Evolutionary conservation across 2,888 invertebrate species (phyloP), one percentile per base, ranked within the genome.

Genomic region (Tenthredo distinguenda): DNA sequence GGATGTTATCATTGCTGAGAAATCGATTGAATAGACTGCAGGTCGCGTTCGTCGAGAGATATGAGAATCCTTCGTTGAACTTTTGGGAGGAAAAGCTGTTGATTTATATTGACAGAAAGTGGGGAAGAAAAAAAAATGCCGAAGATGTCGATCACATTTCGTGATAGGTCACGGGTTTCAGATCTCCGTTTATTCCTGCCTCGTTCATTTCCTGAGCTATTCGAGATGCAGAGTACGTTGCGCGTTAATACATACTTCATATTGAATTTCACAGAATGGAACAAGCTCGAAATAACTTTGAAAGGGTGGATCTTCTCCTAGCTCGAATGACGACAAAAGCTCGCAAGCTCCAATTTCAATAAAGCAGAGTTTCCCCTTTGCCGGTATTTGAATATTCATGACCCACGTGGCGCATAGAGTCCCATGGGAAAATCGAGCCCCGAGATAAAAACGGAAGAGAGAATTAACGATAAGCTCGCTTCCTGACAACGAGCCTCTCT

Each of bases 101-200:
- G 72, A 43, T 74, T 74, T 74, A 74, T 74, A 74, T 74, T 43
- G 21, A 2, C 71, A 34, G n/a, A 21, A 37, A 50, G 31, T 9
- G 37, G n/a, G n/a, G 21, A 26, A 47, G 4, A 10, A n/a, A 74
- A 43, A n/a, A 74, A 43, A 43, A 47, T 43, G 26, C 15, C 21
- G 55, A 34, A 55, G 26, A 50, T 77, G 6, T 34, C n/a, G 50
- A 77, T n/a, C 1, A 18, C 0, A 21, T 77, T 34, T 77, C 31
- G 18, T 10, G 50, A 47, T 31, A 77, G 21, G 47, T 76, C 47
- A 43, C 76, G 76, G 1, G 76, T 43, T 40, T 43, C 9, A 40
- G 72, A n/a, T n/a, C 18, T n/a, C 15, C 72, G 7, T 43, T 74
- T 74, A 7, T 43, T 4, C 26, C n/a, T 21, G 1, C 74, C 21